Conservation (phyloP, 2,797 vertebrate genomes). For the Tenualosa ilisha region DNA sequence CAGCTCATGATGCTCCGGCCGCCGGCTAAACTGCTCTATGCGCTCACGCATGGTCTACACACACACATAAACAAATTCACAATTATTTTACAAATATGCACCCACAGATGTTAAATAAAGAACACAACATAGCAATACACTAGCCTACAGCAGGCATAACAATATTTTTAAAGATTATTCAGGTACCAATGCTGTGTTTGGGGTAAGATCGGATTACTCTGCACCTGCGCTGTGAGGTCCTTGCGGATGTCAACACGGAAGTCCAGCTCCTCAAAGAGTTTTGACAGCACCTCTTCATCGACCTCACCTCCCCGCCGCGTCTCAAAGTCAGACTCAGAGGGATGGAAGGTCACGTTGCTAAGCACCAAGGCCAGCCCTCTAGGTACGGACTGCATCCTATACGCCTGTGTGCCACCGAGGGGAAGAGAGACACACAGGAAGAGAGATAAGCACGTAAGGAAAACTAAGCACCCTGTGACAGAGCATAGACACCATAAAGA, state of each 20-base stretch:
- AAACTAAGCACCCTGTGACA: neutral
- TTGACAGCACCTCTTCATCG: conserved; percentile 82
- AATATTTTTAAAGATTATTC: neutral
- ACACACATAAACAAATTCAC: neutral
- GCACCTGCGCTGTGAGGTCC: conserved; percentile 86
- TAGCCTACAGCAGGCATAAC: too few relatives aligned
- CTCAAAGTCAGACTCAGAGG: conserved; percentile 80
- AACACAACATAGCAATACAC: neutral
- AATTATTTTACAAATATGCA: neutral
- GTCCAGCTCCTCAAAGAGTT: conserved; percentile 86
- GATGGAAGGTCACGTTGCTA: conserved; percentile 88
- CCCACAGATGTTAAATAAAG: neutral
- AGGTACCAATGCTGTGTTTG: neutral
- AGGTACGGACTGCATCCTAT: conserved; percentile 83
- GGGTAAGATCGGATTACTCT: neutral
- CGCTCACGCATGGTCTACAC: conserved; percentile 82
- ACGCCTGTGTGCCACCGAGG: conserved; percentile 75
- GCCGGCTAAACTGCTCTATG: conserved; percentile 80
- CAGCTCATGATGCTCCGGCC: conserved; percentile 70
- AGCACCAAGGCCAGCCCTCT: conserved; percentile 89
- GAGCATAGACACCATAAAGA: neutral
- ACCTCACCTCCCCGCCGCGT: conserved; percentile 88
- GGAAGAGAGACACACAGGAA: neutral
- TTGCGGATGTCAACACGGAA: conserved; percentile 76
- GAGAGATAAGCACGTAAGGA: neutral